phyloP scores from a whole-genome alignment of 2,888 invertebrate species.

The Shargacucullia verbasci region DNA sequence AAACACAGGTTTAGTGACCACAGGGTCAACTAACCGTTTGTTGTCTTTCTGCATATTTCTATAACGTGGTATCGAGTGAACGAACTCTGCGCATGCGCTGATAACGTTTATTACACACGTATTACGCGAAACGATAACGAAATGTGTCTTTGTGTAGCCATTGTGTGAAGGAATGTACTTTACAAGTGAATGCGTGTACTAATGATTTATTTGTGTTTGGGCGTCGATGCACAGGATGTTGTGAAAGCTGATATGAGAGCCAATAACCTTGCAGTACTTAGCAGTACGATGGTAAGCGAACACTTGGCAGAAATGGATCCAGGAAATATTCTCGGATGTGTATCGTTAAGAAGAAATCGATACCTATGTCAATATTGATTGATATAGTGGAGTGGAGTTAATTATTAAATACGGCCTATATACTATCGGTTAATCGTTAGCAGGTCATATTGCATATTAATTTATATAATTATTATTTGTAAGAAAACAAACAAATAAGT shows the following conservation, averaged over 20 bases:
- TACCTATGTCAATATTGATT: too few species aligned
- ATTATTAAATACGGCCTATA: too few species aligned
- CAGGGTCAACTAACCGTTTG: neutral
- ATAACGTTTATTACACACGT: conserved; percentile 60
- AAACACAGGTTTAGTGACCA: too few species aligned
- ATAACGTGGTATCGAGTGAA: conserved; percentile 48
- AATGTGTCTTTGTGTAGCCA: conserved; percentile 52
- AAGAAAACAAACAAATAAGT: too few species aligned
- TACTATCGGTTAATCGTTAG: too few species aligned
- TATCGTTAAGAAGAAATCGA: too few species aligned
- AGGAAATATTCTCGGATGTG: too few species aligned
- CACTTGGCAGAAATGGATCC: too few species aligned
- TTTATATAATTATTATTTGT: too few species aligned
- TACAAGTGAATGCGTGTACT: conserved; percentile 1
- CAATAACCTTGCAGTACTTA: conserved; percentile 6
- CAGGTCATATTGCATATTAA: too few species aligned
- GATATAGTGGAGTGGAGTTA: too few species aligned
- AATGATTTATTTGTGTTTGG: conserved; percentile 32
- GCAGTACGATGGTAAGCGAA: neutral
- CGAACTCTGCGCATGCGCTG: conserved; percentile 58
- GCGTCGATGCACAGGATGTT: conserved; percentile 18
- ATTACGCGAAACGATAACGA: conserved; percentile 51
- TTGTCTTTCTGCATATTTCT: conserved; percentile 19
- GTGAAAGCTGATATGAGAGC: conserved; percentile 27
- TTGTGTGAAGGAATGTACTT: conserved; percentile 29